Conservation (phyloP, 2,113 vertebrate species). For the Orycteropus afer region DNA sequence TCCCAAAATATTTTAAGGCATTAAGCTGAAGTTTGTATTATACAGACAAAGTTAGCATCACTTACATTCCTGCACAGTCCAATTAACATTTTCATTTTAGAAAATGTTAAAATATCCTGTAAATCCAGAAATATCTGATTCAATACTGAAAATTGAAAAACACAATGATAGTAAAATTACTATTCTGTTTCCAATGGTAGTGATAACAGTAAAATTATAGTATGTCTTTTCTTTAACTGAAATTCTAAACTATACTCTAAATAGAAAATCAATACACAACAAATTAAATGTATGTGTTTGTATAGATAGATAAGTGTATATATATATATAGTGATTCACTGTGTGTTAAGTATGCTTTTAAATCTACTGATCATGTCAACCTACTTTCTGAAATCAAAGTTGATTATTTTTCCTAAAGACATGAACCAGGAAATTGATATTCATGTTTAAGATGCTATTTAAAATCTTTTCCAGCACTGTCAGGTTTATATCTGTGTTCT, state of each 20-base stretch:
- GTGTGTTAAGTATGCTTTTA: not conserved
- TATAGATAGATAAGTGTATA: no score
- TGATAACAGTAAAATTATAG: not conserved
- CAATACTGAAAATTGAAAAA: not conserved
- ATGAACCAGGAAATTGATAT: not conserved
- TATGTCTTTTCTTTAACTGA: not conserved
- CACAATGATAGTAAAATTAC: not conserved
- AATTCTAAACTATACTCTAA: not conserved
- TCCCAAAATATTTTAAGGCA: not conserved
- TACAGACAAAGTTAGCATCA: not conserved
- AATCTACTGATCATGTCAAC: not conserved
- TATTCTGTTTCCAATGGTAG: not conserved
- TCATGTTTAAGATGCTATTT: not conserved
- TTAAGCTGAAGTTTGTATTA: not conserved
- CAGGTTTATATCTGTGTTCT: not conserved
- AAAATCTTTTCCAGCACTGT: not conserved
- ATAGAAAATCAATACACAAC: not conserved
- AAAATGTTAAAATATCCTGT: not conserved
- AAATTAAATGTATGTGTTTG: not conserved
- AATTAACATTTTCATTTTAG: conserved; percentile 15
- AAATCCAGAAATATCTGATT: conserved; percentile 23
- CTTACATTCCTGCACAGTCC: not conserved
- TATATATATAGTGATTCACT: not conserved
- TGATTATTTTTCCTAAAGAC: not conserved
- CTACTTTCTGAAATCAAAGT: not conserved